phyloP scores from a whole-genome alignment of 2,113 vertebrate species.

The Megatriorchis doriae region DNA sequence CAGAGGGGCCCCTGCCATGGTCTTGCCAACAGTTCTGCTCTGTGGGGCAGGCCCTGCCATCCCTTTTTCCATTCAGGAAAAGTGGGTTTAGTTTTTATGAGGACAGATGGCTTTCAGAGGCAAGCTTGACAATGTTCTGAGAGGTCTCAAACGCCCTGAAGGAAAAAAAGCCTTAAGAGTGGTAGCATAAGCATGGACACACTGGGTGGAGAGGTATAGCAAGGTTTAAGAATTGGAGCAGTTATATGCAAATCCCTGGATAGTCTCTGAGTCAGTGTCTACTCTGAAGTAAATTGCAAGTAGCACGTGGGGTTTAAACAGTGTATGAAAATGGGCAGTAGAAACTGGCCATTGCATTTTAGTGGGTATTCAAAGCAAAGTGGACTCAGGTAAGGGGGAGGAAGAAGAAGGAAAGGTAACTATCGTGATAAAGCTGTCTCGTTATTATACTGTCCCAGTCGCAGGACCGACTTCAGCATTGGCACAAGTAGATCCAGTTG shows the following conservation, averaged over 20 bases:
- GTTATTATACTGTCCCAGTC: neutral
- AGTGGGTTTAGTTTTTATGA: neutral
- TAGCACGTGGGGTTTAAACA: neutral
- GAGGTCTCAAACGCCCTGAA: neutral
- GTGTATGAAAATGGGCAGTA: neutral
- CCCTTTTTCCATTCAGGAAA: neutral
- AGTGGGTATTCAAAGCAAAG: neutral
- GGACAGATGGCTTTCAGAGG: neutral
- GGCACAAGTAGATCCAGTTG: neutral
- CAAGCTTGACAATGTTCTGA: neutral
- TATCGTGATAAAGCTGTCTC: neutral
- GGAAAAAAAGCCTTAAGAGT: neutral
- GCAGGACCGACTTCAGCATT: neutral
- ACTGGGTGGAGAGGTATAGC: neutral
- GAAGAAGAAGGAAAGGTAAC: neutral
- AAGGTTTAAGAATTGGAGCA: neutral
- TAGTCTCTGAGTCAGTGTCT: neutral
- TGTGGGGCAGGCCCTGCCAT: neutral
- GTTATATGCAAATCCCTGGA: neutral
- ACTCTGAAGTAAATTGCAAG: neutral
- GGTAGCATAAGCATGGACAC: neutral
- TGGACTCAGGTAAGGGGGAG: neutral
- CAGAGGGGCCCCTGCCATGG: neutral
- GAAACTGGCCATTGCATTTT: neutral
- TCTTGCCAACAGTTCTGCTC: neutral